Base-by-base conservation (phyloP, 2,797 vertebrate genomes). In the Luscinia luscinia region DNA sequence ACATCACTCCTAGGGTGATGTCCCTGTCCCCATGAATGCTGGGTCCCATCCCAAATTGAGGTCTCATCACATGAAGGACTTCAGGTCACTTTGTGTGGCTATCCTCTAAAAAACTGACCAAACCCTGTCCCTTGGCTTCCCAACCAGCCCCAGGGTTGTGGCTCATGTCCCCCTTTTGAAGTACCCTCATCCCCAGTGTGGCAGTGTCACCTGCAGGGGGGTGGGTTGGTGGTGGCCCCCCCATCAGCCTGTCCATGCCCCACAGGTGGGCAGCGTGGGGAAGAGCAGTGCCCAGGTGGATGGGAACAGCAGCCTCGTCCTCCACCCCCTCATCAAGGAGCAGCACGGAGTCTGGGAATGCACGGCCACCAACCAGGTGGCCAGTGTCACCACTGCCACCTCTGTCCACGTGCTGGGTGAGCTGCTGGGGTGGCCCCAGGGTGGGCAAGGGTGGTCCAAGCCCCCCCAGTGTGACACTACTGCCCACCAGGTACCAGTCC, bases 281-380 rank as follows among this genome's bases (percentile, higher is more conserved):
- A 98, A 96, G 58, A 98, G 97, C 26, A 92, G 96, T 0, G 98
- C 97, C 92, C 97, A 92, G 30, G 97, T 99, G 83, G 95, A 98
- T 28, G 91, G 96, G 12, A 99, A 99, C 69, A 98, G 98, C 95
- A 99, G 98, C 96, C 98, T 99, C 32, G 34, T 99, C 77, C 97
- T 99, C 66, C 98, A 91, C 49, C 98, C 99, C 0, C 96, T 99
- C 55, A 95, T 96, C 87, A 99, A 99, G 97, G 98, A 99, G 91
- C 99, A 99, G 93, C 98, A 99, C 0, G 99, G 99, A 17, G 94
- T 97, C 27, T 99, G 99, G 99, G 98, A 99, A 86, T 99, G 99
- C 92, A 95, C 94, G 0, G 99, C 98, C 83, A 98, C 98, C 89
- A 99, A 99, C 81, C 97, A 96, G 9, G 99, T 99, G 27, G 99